Evolutionary conservation across 2,113 vertebrate genomes (phyloP), one percentile per base, ranked within the genome.

Genomic region (Monopterus albus): DNA sequence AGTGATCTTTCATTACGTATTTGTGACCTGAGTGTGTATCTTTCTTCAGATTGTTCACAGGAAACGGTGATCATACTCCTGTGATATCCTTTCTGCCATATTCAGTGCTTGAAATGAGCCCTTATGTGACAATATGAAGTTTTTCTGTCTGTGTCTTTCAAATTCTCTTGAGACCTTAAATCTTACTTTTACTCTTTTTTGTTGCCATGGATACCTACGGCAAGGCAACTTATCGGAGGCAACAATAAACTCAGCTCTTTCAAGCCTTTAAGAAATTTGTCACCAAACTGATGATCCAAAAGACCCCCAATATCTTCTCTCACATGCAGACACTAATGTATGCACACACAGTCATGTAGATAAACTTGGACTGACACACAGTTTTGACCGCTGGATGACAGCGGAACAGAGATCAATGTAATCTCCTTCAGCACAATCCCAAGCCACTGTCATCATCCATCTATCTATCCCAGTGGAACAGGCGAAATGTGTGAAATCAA

Each of bases 181-280:
- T 76, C 84, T 81, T 87, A 88, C 88, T 91, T 89, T 89, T 85
- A 89, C 87, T 89, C 81, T 79, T 88, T n/a, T 88, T 76, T 87
- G 91, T 92, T 92, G 74, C 89, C 84, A 92, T 92, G 91, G 89
- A 87, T 90, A 91, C 88, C 82, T 84, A 59, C 28, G 6, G 72
- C 68, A 60, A 86, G 72, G 87, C 83, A 79, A 72, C 86, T 84
- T 78, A 85, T 91, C 88, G 76, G 87, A 84, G 64, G 75, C 58
- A 78, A 84, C 80, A 81, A 81, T 79, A 87, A 87, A 89, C 78
- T 85, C 67, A 13, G 42, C 52, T 86, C 75, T 81, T 86, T 81
- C 53, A 73, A 84, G 81, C 63, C 78, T 80, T 84, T 63, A 57
- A 79, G 66, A 81, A 84, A 75, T 79, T 60, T 86, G 55, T 73